Evolutionary conservation across 2,888 invertebrate species (phyloP).

Genomic region (Pteria penguin): DNA sequence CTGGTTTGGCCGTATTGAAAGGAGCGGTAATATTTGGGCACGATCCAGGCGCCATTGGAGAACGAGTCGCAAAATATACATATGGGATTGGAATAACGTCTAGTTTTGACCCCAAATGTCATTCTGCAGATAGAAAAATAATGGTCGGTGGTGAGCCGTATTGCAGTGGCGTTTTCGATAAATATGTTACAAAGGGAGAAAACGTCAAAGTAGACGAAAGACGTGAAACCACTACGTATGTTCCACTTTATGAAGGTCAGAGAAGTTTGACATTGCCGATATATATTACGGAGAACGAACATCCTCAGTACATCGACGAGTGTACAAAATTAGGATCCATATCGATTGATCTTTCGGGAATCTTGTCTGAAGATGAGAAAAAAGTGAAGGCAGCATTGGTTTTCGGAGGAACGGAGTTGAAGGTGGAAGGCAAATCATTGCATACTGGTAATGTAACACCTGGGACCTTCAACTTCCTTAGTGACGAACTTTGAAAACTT

Average conservation of each 20-base stretch:
- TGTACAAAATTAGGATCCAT: slow-evolving; percentile 12
- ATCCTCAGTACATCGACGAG: slow-evolving; percentile 6
- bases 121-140: background rate
- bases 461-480: too few relatives aligned
- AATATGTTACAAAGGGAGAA: slow-evolving; percentile 6
- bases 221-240: background rate
- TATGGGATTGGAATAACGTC: background rate
- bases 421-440: too few relatives aligned
- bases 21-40: slow-evolving; percentile 4
- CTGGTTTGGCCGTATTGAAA: background rate
- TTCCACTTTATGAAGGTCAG: background rate
- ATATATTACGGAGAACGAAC: slow-evolving; percentile 2
- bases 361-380: background rate
- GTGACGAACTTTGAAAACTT: too few relatives aligned
- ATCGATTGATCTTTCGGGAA: background rate
- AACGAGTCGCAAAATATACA: slow-evolving; percentile 6
- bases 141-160: background rate
- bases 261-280: background rate
- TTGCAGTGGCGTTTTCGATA: slow-evolving; percentile 3
- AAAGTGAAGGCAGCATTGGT: slow-evolving; percentile 3
- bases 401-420: slow-evolving; percentile 27
- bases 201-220: slow-evolving; percentile 1
- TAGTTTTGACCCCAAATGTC: background rate
- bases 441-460: too few relatives aligned
- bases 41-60: background rate